A percentile compares a stretch with the other conserved stretches of the same genome.
These are phyloP conservation scores for Poeciliopsis retropinna DNA, from an alignment of 2,113 vertebrate species.

Conservation along the genomic window DNA sequence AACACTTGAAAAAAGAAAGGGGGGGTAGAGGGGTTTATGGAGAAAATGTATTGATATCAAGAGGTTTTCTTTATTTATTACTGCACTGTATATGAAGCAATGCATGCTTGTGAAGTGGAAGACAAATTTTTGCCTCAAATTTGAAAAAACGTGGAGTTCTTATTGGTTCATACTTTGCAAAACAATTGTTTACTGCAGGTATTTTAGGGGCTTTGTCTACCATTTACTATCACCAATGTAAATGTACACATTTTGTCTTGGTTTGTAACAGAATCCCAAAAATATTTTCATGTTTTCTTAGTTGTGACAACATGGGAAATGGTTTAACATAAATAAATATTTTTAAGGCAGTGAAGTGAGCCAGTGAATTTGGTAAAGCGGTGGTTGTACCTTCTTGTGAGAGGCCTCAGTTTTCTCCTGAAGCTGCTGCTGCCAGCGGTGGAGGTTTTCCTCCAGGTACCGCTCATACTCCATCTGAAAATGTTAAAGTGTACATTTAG, in stretches of 20 bases:
- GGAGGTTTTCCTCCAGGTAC: slow-evolving; percentile 63
- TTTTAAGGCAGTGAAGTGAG: not conserved
- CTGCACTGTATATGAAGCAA: not conserved
- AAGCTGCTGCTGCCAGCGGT: slow-evolving; percentile 68
- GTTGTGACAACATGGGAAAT: no score
- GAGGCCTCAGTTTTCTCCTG: slow-evolving; percentile 54
- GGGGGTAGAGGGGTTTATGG: not conserved
- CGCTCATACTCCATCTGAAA: slow-evolving; percentile 75
- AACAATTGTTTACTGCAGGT: not conserved
- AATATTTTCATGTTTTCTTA: no score
- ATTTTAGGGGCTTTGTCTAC: not conserved
- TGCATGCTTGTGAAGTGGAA: not conserved
- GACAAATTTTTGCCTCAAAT: not conserved
- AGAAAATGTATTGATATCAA: not conserved
- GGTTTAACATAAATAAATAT: not conserved
- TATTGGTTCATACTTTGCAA: not conserved
- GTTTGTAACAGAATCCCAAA: no score
- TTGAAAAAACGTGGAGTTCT: not conserved
- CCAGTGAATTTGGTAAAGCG: not conserved
- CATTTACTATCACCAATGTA: not conserved
- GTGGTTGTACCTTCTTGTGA: slow-evolving; percentile 52
- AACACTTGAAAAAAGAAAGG: not conserved
- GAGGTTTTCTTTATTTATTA: not conserved
- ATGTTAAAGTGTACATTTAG: slow-evolving; percentile 6
- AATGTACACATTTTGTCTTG: no score